These are phyloP conservation scores for Seira musarum DNA, from an alignment of 2,888 invertebrate genomes.

Conservation along the genomic window DNA sequence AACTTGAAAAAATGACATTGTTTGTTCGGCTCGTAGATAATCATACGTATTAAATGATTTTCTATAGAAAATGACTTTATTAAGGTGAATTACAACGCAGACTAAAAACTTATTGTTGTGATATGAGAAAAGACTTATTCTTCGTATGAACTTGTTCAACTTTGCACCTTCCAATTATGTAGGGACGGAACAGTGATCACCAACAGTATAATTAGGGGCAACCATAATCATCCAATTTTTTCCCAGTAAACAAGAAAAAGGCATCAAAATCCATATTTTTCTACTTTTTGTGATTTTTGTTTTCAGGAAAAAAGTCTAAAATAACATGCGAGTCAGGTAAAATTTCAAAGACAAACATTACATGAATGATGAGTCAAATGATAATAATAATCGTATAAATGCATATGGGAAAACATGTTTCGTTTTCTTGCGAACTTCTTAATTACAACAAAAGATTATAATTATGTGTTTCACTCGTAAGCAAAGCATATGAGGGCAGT, in stretches of 20 bases:
- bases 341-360: neutral
- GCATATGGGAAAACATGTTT: neutral
- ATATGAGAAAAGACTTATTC: too few species aligned
- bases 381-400: conserved; percentile 4
- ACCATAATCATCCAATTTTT: conserved; percentile 14
- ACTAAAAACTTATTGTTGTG: too few species aligned
- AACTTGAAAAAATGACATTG: neutral
- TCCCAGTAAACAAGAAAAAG: conserved; percentile 16
- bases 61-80: too few species aligned
- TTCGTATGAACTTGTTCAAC: conserved; percentile 33
- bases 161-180: conserved; percentile 46
- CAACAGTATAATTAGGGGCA: conserved; percentile 45
- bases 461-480: too few species aligned
- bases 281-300: too few species aligned
- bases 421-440: conserved; percentile 41
- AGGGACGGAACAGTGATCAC: conserved; percentile 58
- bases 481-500: conserved; percentile 31
- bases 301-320: too few species aligned
- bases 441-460: conserved; percentile 22
- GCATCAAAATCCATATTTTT: neutral
- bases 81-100: too few species aligned
- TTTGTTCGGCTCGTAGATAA: neutral
- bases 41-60: too few species aligned
- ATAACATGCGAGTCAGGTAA: neutral
- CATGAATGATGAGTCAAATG: neutral